phyloP scores from a whole-genome alignment of 2,113 vertebrate species.

The Chionis minor region DNA sequence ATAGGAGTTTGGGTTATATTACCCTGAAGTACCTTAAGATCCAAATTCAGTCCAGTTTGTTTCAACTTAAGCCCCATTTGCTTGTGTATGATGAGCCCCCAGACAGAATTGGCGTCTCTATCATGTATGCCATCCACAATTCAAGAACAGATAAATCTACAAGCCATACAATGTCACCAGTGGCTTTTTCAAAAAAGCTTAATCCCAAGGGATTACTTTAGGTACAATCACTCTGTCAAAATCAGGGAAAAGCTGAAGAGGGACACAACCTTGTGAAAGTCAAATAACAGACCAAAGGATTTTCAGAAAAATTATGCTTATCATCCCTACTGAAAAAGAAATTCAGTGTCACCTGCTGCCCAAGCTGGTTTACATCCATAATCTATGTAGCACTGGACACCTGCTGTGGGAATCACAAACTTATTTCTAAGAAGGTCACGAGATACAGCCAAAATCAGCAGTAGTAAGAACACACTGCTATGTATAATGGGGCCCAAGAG shows the following conservation, averaged over 20 bases:
- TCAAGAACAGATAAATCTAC: background rate
- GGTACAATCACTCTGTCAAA: background rate
- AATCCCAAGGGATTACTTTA: background rate
- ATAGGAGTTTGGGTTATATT: background rate
- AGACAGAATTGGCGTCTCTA: background rate
- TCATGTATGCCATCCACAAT: background rate
- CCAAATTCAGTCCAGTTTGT: background rate
- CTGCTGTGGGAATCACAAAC: background rate
- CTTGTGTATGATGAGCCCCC: background rate
- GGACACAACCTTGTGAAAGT: background rate
- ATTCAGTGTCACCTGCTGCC: background rate
- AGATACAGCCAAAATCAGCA: background rate
- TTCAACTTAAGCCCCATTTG: background rate
- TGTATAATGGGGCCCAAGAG: background rate
- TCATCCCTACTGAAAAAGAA: background rate
- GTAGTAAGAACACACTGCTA: background rate
- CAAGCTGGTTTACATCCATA: background rate
- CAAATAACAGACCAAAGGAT: background rate
- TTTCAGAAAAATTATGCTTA: background rate
- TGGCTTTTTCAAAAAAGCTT: background rate
- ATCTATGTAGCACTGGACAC: background rate
- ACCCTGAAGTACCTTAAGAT: background rate
- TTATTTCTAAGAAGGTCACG: background rate
- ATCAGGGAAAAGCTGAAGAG: background rate
- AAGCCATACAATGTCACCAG: accelerated